Evolutionary conservation across 2,113 vertebrate genomes (phyloP).

Genomic region (Daphoenositta chrysoptera): DNA sequence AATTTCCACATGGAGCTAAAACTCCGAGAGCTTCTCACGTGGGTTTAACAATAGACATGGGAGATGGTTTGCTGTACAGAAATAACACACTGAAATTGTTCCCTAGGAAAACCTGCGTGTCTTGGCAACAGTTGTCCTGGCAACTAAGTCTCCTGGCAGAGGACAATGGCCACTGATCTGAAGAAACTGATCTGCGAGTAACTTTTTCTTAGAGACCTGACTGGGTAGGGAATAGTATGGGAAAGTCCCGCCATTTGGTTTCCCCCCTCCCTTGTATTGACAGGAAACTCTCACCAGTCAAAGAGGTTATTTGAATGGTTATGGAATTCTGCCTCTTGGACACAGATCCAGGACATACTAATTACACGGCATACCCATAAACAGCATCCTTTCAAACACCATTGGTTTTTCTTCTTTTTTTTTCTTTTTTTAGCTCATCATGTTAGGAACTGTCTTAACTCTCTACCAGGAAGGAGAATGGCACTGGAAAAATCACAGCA

Average conservation of each 20-base stretch:
- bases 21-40: background rate
- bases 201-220: background rate
- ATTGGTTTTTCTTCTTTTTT: fast-evolving
- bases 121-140: constrained; percentile 47
- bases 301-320: background rate
- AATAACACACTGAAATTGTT: background rate
- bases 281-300: background rate
- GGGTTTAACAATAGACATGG: background rate
- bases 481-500: background rate
- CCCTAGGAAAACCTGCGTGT: background rate
- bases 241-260: background rate
- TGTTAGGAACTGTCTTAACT: background rate
- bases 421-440: background rate
- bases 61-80: background rate
- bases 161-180: background rate
- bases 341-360: background rate
- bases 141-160: background rate
- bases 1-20: background rate
- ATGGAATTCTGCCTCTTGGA: background rate
- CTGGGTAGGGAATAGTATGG: background rate
- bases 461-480: background rate
- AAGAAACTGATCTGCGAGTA: fast-evolving
- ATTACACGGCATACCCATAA: background rate
- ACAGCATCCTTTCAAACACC: background rate
- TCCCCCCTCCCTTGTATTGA: fast-evolving